A percentile compares a stretch with the other conserved stretches of the same genome.
phyloP scores from a whole-genome alignment of 2,888 invertebrate genomes.

The Thelaira solivaga region DNA sequence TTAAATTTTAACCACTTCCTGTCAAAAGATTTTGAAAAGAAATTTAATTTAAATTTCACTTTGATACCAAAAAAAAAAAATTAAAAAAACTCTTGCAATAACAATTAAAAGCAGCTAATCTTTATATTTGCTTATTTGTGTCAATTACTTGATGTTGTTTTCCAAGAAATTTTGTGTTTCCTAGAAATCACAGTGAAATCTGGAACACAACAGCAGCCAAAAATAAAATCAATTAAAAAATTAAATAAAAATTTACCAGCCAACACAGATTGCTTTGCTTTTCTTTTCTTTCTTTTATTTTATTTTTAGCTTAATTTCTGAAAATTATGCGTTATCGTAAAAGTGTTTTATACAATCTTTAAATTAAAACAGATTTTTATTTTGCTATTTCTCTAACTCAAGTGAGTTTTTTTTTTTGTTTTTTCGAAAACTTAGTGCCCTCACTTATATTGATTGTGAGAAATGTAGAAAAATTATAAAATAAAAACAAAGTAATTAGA shows the following conservation, averaged over 20 bases:
- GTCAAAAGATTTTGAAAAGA: no score
- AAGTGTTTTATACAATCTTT: no score
- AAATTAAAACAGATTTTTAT: no score
- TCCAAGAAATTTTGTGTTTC: slow-evolving; percentile 31
- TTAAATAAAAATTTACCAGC: slow-evolving; percentile 5
- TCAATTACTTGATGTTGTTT: not conserved
- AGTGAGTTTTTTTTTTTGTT: no score
- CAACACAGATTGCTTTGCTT: slow-evolving; percentile 39
- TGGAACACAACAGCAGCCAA: slow-evolving; percentile 1
- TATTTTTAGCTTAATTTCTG: no score
- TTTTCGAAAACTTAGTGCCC: no score
- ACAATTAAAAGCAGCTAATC: not conserved
- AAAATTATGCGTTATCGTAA: no score
- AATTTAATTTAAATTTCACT: no score
- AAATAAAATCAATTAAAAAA: slow-evolving; percentile 24
- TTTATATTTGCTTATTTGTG: not conserved
- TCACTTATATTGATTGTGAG: slow-evolving; percentile 24
- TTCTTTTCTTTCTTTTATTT: not conserved
- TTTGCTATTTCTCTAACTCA: no score
- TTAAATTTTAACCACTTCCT: no score
- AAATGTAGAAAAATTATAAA: not conserved
- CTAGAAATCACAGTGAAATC: not conserved
- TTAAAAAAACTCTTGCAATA: no score
- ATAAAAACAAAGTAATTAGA: not conserved
- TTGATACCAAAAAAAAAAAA: no score